Percentiles rank a stretch among this genome's conserved stretches.
These are phyloP conservation scores for Lochmaea crataegi DNA, from an alignment of 2,888 invertebrate genomes.

Conservation along the genomic window DNA sequence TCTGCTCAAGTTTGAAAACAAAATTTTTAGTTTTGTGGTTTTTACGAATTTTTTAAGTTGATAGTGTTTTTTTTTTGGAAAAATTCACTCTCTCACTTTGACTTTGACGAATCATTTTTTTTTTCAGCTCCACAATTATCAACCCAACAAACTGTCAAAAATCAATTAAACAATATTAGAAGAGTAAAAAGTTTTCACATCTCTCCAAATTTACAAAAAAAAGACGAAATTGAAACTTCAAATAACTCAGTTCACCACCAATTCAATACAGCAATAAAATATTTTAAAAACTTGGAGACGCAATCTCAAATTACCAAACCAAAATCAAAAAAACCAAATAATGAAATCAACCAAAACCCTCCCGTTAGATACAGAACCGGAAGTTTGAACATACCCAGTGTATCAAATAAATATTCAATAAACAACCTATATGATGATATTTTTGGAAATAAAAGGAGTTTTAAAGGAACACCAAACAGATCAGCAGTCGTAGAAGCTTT, in stretches of 20 bases:
- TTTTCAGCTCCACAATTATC: slow-evolving; percentile 21
- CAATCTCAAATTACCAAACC: slow-evolving; percentile 35
- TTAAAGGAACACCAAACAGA: slow-evolving; percentile 51
- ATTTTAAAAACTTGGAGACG: slow-evolving; percentile 52
- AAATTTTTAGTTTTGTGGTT: no score
- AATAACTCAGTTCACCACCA: slow-evolving; percentile 36
- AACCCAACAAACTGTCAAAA: neutral
- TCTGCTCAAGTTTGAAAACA: no score
- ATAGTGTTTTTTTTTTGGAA: no score
- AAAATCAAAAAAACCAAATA: slow-evolving; percentile 23
- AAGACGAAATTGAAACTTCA: slow-evolving; percentile 1
- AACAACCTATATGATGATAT: slow-evolving; percentile 51
- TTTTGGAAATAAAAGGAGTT: slow-evolving; percentile 45
- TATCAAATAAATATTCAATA: slow-evolving; percentile 49
- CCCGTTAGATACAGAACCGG: slow-evolving; percentile 40
- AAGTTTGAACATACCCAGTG: slow-evolving; percentile 49
- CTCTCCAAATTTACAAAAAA: slow-evolving; percentile 7
- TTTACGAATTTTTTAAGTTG: no score
- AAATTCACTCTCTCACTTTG: no score
- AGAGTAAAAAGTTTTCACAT: slow-evolving; percentile 8
- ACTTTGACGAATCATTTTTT: neutral
- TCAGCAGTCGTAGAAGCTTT: slow-evolving; percentile 48
- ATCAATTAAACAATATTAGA: neutral
- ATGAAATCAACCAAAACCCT: slow-evolving; percentile 30
- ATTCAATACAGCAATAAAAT: slow-evolving; percentile 50